A percentile compares a stretch with the other conserved stretches of the same genome.
phyloP scores from a whole-genome alignment of 2,888 invertebrate genomes.

The Hemithea aestivaria region DNA sequence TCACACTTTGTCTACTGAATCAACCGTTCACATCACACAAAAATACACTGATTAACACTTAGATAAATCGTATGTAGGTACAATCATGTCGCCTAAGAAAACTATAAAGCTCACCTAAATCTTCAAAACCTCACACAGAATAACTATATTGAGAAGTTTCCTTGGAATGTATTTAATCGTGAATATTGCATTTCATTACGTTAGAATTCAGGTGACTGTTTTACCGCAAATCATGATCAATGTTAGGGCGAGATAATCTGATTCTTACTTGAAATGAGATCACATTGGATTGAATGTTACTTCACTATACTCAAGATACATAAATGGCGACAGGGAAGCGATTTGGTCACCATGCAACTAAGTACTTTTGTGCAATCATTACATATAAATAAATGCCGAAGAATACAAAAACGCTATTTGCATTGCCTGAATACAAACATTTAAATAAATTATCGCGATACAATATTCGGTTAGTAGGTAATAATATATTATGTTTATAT shows the following conservation, averaged over 20 bases:
- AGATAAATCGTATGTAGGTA: slow-evolving; percentile 50
- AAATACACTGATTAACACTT: slow-evolving; percentile 58
- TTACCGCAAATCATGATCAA: slow-evolving; percentile 45
- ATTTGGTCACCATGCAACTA: slow-evolving; percentile 56
- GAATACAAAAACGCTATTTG: slow-evolving; percentile 53
- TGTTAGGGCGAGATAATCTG: slow-evolving; percentile 42
- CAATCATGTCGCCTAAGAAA: slow-evolving; percentile 56
- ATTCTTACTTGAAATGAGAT: slow-evolving; percentile 69
- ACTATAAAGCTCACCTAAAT: slow-evolving; percentile 66
- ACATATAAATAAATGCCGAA: slow-evolving; percentile 64
- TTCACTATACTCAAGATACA: slow-evolving; percentile 47
- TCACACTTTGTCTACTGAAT: slow-evolving; percentile 50
- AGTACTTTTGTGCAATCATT: slow-evolving; percentile 75
- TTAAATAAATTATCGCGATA: slow-evolving; percentile 53
- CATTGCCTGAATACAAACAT: slow-evolving; percentile 48
- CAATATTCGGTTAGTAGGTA: slow-evolving; percentile 49
- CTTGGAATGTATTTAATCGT: slow-evolving; percentile 67
- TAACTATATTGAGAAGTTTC: slow-evolving; percentile 51
- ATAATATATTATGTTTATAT: slow-evolving; percentile 37
- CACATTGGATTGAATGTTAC: slow-evolving; percentile 60
- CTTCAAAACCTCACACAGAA: slow-evolving; percentile 62
- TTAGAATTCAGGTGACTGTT: slow-evolving; percentile 43
- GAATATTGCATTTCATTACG: slow-evolving; percentile 50
- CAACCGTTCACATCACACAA: slow-evolving; percentile 45
- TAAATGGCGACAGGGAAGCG: slow-evolving; percentile 43